Base-by-base conservation (phyloP, 2,113 vertebrate genomes). In the Sorex fumeus region DNA sequence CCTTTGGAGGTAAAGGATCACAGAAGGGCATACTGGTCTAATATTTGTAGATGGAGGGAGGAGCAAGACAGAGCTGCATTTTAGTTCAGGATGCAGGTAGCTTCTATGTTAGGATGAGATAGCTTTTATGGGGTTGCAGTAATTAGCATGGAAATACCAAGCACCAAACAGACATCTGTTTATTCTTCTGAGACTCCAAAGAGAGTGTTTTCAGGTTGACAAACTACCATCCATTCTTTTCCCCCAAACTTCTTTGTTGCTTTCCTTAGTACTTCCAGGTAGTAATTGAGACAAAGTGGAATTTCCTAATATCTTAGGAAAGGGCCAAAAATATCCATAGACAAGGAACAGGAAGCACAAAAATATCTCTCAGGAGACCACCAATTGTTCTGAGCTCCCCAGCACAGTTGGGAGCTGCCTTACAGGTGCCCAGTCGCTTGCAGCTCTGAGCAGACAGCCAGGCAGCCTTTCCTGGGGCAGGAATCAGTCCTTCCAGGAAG, bases 271-370 rank as follows among this genome's bases (percentile, higher is more conserved):
- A 64, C 36, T 86, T 21, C 30, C 89, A 95, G 94, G 92, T 96
- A 75, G 82, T 66, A 66, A 80, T 69, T 53, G 87, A 95, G 92
- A 96, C 92, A 95, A 88, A 92, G 82, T 66, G 77, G 93, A 93
- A 96, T 89, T 95, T 96, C 91, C 71, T 90, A 79, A 91, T 82
- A 94, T 95, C 95, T 83, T 92, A 91, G 60, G 89, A 87, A 94
- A 70, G 77, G 27, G 60, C 87, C 92, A 82, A 93, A 97, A 96
- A 96, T 97, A 97, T 87, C 91, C 66, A 45, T 77, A 87, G 93
- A 92, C 93, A 92, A 30, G 96, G 72, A 96, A 96, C 53, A 95
- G 96, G 96, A 97, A 91, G 92, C 89, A 77, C 75, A 92, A 89
- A 93, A 93, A 96, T 89, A 94, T 79, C 91, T 93, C 93, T 93